Evolutionary conservation across 2,888 invertebrate genomes (phyloP).

Genomic region (Platycheirus rosarum): DNA sequence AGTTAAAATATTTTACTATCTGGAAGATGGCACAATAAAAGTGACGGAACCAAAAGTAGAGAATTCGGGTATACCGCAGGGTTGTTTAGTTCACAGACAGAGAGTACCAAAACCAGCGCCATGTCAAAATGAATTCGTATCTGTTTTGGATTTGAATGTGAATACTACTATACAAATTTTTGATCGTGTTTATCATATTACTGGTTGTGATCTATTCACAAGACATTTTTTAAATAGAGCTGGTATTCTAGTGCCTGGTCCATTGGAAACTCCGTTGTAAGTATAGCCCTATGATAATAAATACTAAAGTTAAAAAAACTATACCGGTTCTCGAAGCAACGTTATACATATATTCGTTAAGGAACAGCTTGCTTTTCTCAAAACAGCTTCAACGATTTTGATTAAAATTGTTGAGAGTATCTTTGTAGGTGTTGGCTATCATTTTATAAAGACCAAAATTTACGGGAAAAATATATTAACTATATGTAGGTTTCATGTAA

Average conservation of each 20-base stretch:
- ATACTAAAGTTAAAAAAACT: too few relatives aligned
- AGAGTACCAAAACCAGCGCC: slow-evolving; percentile 89
- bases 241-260: slow-evolving; percentile 92
- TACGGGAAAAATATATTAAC: too few relatives aligned
- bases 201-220: slow-evolving; percentile 94
- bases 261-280: slow-evolving; percentile 84
- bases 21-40: slow-evolving; percentile 96
- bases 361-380: too few relatives aligned
- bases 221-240: slow-evolving; percentile 91
- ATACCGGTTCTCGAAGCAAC: too few relatives aligned
- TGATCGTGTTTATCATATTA: slow-evolving; percentile 91
- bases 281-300: slow-evolving; percentile 72
- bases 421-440: too few relatives aligned
- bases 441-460: too few relatives aligned
- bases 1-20: slow-evolving; percentile 92
- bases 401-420: too few relatives aligned
- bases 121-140: slow-evolving; percentile 90
- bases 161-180: slow-evolving; percentile 91
- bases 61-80: slow-evolving; percentile 94
- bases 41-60: slow-evolving; percentile 91
- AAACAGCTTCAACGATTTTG: too few relatives aligned
- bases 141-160: slow-evolving; percentile 93
- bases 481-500: too few relatives aligned
- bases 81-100: slow-evolving; percentile 91
- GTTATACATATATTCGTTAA: too few relatives aligned